phyloP scores from a whole-genome alignment of 2,797 vertebrate species.

The Huso huso region DNA sequence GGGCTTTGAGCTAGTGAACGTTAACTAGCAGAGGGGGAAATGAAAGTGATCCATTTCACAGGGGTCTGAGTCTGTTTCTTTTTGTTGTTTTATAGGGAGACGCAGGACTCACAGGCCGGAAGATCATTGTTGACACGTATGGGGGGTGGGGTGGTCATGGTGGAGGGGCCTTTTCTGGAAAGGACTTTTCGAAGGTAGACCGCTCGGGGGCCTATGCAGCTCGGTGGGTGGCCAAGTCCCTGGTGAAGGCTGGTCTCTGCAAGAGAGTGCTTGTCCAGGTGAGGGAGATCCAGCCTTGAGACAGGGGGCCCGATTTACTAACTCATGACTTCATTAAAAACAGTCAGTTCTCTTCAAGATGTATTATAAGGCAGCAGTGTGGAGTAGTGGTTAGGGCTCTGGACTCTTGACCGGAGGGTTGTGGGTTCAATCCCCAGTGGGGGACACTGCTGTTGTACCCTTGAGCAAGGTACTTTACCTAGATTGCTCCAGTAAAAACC shows the following conservation, averaged over 20 bases:
- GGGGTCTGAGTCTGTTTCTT: neutral
- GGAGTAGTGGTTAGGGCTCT: too few relatives aligned
- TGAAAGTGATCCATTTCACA: too few relatives aligned
- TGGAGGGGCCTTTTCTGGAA: conserved; percentile 65
- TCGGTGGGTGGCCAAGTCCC: conserved; percentile 67
- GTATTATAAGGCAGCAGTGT: too few relatives aligned
- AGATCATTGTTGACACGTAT: conserved; percentile 66
- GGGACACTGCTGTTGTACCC: too few relatives aligned
- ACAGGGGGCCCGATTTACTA: neutral
- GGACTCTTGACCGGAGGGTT: too few relatives aligned
- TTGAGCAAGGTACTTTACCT: too few relatives aligned
- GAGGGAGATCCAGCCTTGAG: neutral
- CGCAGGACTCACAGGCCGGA: conserved; percentile 62
- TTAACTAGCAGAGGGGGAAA: too few relatives aligned
- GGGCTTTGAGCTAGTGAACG: too few relatives aligned
- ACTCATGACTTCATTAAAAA: neutral
- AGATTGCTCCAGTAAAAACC: too few relatives aligned
- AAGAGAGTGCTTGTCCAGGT: conserved; percentile 60
- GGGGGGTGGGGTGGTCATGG: conserved; percentile 65
- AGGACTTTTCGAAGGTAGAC: conserved; percentile 66
- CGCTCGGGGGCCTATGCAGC: conserved; percentile 64
- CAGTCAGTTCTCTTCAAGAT: neutral
- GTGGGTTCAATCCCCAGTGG: too few relatives aligned
- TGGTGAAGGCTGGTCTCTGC: conserved; percentile 65
- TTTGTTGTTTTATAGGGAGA: conserved; percentile 39